Percentiles rank a stretch among this genome's conserved stretches.
phyloP scores from a whole-genome alignment of 1,140 invertebrate genomes.

The Rhopalosiphum maidis region DNA sequence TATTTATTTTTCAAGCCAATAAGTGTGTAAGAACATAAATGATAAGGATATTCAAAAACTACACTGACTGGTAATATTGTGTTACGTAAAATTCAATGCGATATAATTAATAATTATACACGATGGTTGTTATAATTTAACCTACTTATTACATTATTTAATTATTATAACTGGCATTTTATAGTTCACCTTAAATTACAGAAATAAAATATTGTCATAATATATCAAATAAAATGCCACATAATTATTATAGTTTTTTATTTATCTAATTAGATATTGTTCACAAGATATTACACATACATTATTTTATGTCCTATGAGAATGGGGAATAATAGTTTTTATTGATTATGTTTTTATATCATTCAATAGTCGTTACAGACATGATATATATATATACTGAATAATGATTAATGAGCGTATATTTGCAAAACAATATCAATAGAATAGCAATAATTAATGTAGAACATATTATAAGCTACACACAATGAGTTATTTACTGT shows the following conservation, averaged over 20 bases:
- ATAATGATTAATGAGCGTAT: background rate
- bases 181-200: background rate
- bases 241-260: background rate
- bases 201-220: background rate
- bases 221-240: background rate
- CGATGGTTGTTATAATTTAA: background rate
- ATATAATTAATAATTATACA: background rate
- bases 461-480: background rate
- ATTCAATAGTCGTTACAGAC: background rate
- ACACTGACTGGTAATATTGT: background rate
- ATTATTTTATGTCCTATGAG: background rate
- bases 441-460: background rate
- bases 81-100: background rate
- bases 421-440: background rate
- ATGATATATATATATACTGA: background rate
- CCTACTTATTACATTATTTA: background rate
- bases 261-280: background rate
- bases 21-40: no score
- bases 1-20: no score
- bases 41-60: no score
- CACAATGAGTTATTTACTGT: background rate
- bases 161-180: background rate
- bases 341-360: background rate
- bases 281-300: background rate
- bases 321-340: background rate